These are phyloP conservation scores for Macroramphosus scolopax DNA, from an alignment of 2,797 vertebrate genomes.

Conservation along the genomic window DNA sequence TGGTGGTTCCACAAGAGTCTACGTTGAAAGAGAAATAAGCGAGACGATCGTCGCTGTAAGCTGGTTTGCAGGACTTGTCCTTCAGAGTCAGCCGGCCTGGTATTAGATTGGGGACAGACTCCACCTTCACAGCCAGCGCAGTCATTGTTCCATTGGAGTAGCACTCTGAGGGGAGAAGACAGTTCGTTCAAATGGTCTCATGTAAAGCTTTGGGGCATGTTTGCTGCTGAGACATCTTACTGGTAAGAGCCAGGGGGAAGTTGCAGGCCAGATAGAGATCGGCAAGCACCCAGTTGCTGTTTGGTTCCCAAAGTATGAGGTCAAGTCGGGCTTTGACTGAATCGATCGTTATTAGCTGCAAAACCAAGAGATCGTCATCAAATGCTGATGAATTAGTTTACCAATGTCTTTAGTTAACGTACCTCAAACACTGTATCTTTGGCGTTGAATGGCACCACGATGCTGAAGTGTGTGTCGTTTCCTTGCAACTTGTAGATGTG, in stretches of 20 bases:
- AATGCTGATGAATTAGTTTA: too few species aligned
- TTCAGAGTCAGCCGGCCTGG: conserved; percentile 71
- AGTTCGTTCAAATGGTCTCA: background rate
- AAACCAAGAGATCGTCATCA: background rate
- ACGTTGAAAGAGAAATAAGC: conserved; percentile 71
- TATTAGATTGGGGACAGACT: conserved; percentile 64
- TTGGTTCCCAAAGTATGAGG: conserved; percentile 49
- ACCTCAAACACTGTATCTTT: conserved; percentile 65
- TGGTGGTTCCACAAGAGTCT: conserved; percentile 75
- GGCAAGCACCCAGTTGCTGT: conserved; percentile 61
- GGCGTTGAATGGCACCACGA: conserved; percentile 60
- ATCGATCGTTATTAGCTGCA: conserved; percentile 44
- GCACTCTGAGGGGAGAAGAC: conserved; percentile 69
- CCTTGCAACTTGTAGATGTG: conserved; percentile 36
- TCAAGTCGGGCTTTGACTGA: conserved; percentile 70
- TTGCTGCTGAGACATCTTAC: conserved; percentile 51
- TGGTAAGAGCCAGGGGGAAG: conserved; percentile 68
- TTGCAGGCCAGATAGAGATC: conserved; percentile 74
- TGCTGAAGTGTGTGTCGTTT: conserved; percentile 66
- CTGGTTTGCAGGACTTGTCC: conserved; percentile 76
- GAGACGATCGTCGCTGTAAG: conserved; percentile 59
- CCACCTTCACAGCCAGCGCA: conserved; percentile 75
- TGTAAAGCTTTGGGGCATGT: background rate
- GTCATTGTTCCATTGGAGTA: conserved; percentile 80
- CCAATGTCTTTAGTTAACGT: background rate